Evolutionary conservation across 2,888 invertebrate species (phyloP), one percentile per base, ranked within the genome.

Genomic region (Machimus rusticus): DNA sequence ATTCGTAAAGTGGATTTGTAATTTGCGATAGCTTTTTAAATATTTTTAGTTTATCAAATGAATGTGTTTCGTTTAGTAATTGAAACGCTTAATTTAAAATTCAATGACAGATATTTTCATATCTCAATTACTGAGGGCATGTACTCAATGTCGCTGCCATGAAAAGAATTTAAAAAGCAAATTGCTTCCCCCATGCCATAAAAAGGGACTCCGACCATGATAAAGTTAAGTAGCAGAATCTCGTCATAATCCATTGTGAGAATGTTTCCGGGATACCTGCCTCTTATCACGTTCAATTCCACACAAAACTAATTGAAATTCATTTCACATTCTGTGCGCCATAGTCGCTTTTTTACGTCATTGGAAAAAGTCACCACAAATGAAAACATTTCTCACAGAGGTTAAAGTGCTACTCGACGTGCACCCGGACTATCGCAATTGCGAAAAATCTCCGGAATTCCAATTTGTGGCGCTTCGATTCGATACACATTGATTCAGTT

Each of bases 221-320:
- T 66, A 23, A 55, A 51, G 51, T 66, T 66, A 23, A 28, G 66
- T 23, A 43, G 39, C 23, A 78, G n/a, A n/a, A 43, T 14, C 14
- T 79, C 8, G 16, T 79, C 79, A 51, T 79, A 51, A n/a, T 51
- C 51, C 37, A 76, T 76, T 76, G 66, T 76, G n/a, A 5, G 3
- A 31, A 51, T 79, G n/a, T 79, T 79, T 79, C 79, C 79, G 79
- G 79, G 79, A 79, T 79, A 79, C 79, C 79, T 79, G 79, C 9
- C 31, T n/a, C 46, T 46, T 46, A 79, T 79, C 79, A 79, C 79
- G 79, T 79, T 79, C 31, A 3, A 28, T 28, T 51, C 79, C 28
- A 16, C 31, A 31, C 39, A 28, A 31, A 76, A 76, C 9, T 34
- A 79, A 79, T 79, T 79, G 51, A 79, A 79, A 79, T 79, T 79